Conservation (phyloP, 2,888 invertebrate species). For the Carterocephalus palaemon region DNA sequence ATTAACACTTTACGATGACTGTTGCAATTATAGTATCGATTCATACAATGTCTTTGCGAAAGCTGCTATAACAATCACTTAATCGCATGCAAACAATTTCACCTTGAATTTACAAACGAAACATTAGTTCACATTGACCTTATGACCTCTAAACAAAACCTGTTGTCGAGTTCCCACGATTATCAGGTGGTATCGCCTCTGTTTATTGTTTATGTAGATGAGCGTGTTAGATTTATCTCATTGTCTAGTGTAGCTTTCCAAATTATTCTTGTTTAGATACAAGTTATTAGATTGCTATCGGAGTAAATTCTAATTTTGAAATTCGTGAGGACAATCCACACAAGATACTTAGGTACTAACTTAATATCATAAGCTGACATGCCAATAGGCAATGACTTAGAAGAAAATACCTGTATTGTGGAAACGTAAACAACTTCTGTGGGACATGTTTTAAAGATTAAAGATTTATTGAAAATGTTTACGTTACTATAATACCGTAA, state of each 20-base stretch:
- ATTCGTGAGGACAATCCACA: too few relatives aligned
- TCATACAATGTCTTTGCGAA: conserved; percentile 16
- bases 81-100: conserved; percentile 15
- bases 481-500: background rate
- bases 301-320: too few relatives aligned
- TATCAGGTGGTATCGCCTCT: conserved; percentile 16
- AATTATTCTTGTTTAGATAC: too few relatives aligned
- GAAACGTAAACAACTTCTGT: too few relatives aligned
- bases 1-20: conserved; percentile 3
- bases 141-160: conserved; percentile 37
- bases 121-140: conserved; percentile 44
- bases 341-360: too few relatives aligned
- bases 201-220: conserved; percentile 7
- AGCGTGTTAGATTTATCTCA: conserved; percentile 9
- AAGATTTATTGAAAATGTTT: background rate
- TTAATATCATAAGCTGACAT: too few relatives aligned
- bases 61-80: conserved; percentile 19
- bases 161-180: conserved; percentile 34
- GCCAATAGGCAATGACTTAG: too few relatives aligned
- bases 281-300: too few relatives aligned
- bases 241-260: too few relatives aligned
- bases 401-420: too few relatives aligned
- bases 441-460: too few relatives aligned
- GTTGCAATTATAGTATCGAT: conserved; percentile 3
- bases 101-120: conserved; percentile 24